A percentile compares a stretch with the other conserved stretches of the same genome.
These are phyloP conservation scores for Coregonus suidteri DNA, from an alignment of 2,797 vertebrate species.

Conservation along the genomic window DNA sequence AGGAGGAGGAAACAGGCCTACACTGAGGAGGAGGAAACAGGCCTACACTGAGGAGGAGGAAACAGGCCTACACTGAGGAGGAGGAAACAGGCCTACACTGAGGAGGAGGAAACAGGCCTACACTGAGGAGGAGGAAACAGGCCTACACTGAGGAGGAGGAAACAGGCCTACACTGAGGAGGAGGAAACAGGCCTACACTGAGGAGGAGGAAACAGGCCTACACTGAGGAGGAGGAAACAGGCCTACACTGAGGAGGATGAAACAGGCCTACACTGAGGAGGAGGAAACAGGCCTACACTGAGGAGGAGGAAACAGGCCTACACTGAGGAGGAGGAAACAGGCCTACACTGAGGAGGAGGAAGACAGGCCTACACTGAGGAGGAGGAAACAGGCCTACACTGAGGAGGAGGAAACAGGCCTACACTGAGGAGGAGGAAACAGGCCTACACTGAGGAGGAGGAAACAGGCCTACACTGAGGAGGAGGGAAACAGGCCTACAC, in stretches of 20 bases:
- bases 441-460: conserved; percentile 67
- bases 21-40: conserved; percentile 65
- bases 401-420: conserved; percentile 62
- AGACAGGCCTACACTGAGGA: too few species aligned
- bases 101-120: conserved; percentile 63
- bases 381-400: conserved; percentile 67
- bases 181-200: conserved; percentile 67
- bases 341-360: conserved; percentile 65
- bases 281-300: conserved; percentile 67
- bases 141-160: conserved; percentile 67
- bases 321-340: conserved; percentile 65
- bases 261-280: too few species aligned
- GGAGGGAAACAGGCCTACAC: conserved; percentile 67
- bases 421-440: conserved; percentile 65
- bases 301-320: conserved; percentile 63
- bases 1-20: conserved; percentile 65
- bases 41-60: conserved; percentile 67
- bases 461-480: conserved; percentile 64
- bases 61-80: conserved; percentile 63
- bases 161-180: conserved; percentile 63
- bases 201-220: conserved; percentile 63
- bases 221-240: conserved; percentile 65
- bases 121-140: conserved; percentile 65
- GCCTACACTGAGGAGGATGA: conserved; percentile 65
- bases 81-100: conserved; percentile 67